Percentiles rank a stretch among this genome's conserved stretches.
These are phyloP conservation scores for Chironomus riparius DNA, from an alignment of 2,888 invertebrate genomes.

Conservation along the genomic window DNA sequence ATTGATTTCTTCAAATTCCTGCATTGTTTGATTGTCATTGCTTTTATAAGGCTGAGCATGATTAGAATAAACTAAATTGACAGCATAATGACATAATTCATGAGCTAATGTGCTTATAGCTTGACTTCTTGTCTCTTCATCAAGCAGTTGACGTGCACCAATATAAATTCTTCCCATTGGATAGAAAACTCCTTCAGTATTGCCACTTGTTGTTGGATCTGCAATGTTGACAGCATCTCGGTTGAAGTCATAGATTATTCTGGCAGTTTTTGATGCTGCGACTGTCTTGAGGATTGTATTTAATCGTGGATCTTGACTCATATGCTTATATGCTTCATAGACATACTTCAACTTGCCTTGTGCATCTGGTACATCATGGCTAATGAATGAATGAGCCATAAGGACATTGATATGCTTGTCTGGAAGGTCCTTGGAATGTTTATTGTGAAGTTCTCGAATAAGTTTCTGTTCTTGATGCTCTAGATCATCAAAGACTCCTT, in stretches of 20 bases:
- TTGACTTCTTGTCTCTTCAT: neutral
- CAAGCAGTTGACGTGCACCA: neutral
- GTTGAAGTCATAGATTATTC: neutral
- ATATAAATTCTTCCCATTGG: neutral
- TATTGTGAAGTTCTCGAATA: neutral
- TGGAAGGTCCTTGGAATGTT: neutral
- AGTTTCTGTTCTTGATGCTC: neutral
- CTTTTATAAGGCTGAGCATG: neutral
- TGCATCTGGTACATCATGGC: neutral
- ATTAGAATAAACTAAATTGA: neutral
- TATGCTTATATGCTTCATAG: neutral
- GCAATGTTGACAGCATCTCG: neutral
- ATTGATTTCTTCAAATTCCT: neutral
- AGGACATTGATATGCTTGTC: neutral
- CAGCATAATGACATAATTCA: neutral
- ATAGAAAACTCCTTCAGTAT: neutral
- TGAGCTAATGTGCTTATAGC: neutral
- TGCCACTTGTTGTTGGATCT: neutral
- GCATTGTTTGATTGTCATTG: neutral
- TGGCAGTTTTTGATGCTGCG: neutral
- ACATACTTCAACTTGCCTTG: neutral
- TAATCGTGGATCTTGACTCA: neutral
- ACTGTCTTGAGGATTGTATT: neutral
- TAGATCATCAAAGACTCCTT: neutral
- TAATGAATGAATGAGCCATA: neutral